Base-by-base conservation (phyloP, 2,113 vertebrate genomes). In the Serilophus lunatus region DNA sequence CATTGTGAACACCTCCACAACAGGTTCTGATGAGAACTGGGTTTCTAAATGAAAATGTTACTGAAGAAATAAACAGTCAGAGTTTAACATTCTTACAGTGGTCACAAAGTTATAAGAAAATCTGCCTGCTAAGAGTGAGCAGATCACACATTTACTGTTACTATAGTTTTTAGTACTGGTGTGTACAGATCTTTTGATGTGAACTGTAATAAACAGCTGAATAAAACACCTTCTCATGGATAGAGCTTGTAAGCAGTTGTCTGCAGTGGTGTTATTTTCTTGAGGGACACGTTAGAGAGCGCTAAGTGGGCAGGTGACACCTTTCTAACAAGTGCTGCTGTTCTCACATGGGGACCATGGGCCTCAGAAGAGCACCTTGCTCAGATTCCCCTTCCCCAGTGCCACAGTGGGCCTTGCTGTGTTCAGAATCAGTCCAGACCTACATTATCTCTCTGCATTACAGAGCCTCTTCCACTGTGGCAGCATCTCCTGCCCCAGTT, bases 131-230 rank as follows among this genome's bases (percentile, higher is more conserved):
- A 92, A 12, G 26, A 31, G n/a, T 5, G 28, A 72, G 57, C 4
- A 23, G 33, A 70, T 80, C 22, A 60, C 2, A 1, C 19, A 25
- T 20, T 53, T 75, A 5, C 45, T 40, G 50, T 86, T 74, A 56
- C 29, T 51, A 8, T 53, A 53, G 31, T 18, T 86, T 86, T 68
- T 75, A 75, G 72, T 33, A 71, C 33, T 36, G 7, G 18, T 38
- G 25, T 11, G 31, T 53, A 77, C 63, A 75, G 87, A 83, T 40
- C 36, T 84, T 76, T 72, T 65, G 59, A 86, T 0, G 4, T 60
- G 42, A 82, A 17, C 74, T 87, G 57, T 87, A 91, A 86, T 68
- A 75, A 92, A 71, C 74, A 61, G 56, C 49, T 56, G 40, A 81
- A 90, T 69, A 83, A 93, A 90, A 49, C 25, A 42, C 51, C 33